A percentile compares a stretch with the other conserved stretches of the same genome.
Evolutionary conservation across 2,113 vertebrate genomes (phyloP).

Genomic region (Diglossa brunneiventris): DNA sequence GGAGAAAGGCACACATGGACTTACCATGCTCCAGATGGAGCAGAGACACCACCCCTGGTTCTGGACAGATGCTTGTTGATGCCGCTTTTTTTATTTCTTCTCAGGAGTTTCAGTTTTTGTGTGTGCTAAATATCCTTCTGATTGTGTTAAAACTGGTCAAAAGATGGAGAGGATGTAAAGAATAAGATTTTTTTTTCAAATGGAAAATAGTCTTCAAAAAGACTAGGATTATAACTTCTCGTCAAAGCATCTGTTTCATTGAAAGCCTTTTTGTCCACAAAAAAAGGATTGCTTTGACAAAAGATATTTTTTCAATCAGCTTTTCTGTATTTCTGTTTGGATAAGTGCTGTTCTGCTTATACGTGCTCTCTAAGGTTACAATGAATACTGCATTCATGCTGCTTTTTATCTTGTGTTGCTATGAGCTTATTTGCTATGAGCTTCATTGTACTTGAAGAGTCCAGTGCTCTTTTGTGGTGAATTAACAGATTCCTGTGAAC

Average conservation of each 20-base stretch:
- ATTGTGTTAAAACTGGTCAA: not conserved
- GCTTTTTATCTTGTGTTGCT: not conserved
- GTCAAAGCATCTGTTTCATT: not conserved
- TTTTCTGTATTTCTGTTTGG: not conserved
- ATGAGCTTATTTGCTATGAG: not conserved
- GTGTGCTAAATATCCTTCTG: not conserved
- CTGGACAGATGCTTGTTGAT: not conserved
- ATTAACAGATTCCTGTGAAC: not conserved
- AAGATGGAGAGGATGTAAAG: not conserved
- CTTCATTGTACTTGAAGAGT: not conserved
- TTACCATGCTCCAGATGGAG: fast-evolving
- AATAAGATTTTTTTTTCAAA: not conserved
- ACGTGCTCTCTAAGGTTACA: not conserved
- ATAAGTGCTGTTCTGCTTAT: not conserved
- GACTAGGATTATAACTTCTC: not conserved
- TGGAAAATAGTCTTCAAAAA: not conserved
- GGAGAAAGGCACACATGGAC: not conserved
- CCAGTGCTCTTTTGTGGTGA: not conserved
- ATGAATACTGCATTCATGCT: not conserved
- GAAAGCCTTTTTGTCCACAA: not conserved
- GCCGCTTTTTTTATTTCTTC: not conserved
- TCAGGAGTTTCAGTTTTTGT: not conserved
- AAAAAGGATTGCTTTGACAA: not conserved
- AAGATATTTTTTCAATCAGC: not conserved
- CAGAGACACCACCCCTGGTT: not conserved